Evolutionary conservation across 2,113 vertebrate species (phyloP).

Genomic region (Tinamus guttatus): DNA sequence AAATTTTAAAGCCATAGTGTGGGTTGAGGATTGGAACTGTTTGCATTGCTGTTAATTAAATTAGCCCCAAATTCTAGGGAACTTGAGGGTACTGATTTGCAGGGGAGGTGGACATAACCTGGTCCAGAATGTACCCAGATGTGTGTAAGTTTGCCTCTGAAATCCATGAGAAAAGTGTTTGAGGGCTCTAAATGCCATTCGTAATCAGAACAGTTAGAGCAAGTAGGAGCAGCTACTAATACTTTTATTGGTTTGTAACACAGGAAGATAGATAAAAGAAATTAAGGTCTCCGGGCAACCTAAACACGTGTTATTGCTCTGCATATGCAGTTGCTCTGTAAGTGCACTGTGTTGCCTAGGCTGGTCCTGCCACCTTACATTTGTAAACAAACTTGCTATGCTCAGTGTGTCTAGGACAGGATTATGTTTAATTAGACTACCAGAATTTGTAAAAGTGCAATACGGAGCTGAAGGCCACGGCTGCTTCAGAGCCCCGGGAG

Average conservation of each 20-base stretch:
- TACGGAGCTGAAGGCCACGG: not conserved
- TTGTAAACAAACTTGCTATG: not conserved
- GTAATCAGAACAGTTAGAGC: not conserved
- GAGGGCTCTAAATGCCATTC: not conserved
- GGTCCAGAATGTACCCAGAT: not conserved
- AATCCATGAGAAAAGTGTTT: not conserved
- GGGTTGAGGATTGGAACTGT: not conserved
- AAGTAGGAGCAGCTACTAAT: not conserved
- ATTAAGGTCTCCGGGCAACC: not conserved
- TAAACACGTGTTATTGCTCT: not conserved
- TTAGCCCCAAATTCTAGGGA: not conserved
- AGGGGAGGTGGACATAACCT: not conserved
- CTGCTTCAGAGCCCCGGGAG: not conserved
- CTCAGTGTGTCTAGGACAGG: not conserved
- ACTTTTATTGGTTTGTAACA: not conserved
- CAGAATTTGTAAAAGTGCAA: not conserved
- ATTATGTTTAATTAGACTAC: not conserved
- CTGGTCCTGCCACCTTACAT: not conserved
- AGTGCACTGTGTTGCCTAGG: not conserved
- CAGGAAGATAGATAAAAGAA: not conserved
- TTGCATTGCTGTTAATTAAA: not conserved
- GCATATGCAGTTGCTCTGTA: not conserved
- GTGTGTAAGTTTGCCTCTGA: not conserved
- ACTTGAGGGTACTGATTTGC: not conserved
- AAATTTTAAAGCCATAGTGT: not conserved